phyloP scores from a whole-genome alignment of 2,797 vertebrate species.

The Chloroceryle inda region DNA sequence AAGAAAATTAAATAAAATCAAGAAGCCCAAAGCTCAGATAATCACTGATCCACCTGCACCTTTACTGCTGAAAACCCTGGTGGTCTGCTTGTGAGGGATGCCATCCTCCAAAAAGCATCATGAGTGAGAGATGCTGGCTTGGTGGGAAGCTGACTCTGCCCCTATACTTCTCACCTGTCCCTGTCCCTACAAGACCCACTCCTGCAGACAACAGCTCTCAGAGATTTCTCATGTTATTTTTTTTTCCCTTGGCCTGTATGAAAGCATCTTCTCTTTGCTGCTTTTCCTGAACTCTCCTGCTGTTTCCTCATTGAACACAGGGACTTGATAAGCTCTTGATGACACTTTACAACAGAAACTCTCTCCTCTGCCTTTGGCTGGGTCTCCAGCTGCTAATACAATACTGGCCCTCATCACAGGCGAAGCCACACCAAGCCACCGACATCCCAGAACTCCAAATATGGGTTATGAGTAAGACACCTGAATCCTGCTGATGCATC shows the following conservation, averaged over 20 bases:
- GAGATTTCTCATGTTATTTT: rapidly evolving
- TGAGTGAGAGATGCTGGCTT: rapidly evolving
- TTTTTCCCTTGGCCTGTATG: background rate
- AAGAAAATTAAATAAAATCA: background rate
- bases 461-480: background rate
- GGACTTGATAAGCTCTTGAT: background rate
- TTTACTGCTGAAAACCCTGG: background rate
- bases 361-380: background rate
- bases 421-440: background rate
- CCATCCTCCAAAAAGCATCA: background rate
- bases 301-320: background rate
- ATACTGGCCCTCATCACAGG: rapidly evolving
- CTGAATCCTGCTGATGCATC: background rate
- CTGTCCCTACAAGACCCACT: background rate
- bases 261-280: background rate
- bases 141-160: background rate
- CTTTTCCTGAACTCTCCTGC: background rate
- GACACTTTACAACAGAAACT: background rate
- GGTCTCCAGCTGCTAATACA: background rate
- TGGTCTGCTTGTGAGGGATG: background rate
- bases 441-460: background rate
- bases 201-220: background rate
- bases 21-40: background rate
- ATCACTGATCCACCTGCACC: background rate
- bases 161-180: rapidly evolving